Base-by-base conservation (phyloP, 2,888 invertebrate species). In the Dolichopus griseipennis region DNA sequence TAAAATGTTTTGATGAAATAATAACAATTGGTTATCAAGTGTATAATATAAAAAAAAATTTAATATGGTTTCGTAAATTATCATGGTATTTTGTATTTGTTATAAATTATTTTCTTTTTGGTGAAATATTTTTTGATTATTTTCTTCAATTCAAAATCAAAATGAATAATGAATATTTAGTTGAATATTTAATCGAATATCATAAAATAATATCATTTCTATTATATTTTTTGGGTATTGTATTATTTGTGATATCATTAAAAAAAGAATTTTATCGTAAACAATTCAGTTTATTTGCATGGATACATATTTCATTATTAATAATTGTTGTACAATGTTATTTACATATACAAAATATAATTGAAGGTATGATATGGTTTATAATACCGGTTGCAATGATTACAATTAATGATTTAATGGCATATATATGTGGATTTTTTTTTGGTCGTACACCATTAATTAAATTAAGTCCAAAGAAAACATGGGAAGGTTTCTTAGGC, bases 401-500 rank as follows among this genome's bases (percentile, higher is more conserved):
- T 71, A 95, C 98, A 71, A 94, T 95, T 83, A 98, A 98, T 81
- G 97, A 98, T 80, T 93, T 97, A 70, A 96, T 96, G 96, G 97
- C 97, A 0, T 98, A 98, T 80, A 90, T 98, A 78, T 97, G 97
- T 83, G 97, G 97, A 34, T 97, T 97, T 84, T 97, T 97, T 88
- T 96, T 96, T 81, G 97, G 97, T 61, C 92, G 92, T 80, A 97
- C 97, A 1, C 97, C 97, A 0, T 86, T 98, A 68, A 98, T 98
- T 80, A 93, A 97, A 81, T 85, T 97, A 71, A 96, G 96, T 66
- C 97, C 97, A 6, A 98, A 98, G 84, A 98, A 98, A 83, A 98
- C 97, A 10, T 97, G 97, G 97, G 97, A 98, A 83, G 97, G 97
- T 5, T 97, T 97, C 81, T 93, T 97, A 75, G 97, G 97, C 5